phyloP scores from a whole-genome alignment of 2,888 invertebrate species.

The Melieria crassipennis region DNA sequence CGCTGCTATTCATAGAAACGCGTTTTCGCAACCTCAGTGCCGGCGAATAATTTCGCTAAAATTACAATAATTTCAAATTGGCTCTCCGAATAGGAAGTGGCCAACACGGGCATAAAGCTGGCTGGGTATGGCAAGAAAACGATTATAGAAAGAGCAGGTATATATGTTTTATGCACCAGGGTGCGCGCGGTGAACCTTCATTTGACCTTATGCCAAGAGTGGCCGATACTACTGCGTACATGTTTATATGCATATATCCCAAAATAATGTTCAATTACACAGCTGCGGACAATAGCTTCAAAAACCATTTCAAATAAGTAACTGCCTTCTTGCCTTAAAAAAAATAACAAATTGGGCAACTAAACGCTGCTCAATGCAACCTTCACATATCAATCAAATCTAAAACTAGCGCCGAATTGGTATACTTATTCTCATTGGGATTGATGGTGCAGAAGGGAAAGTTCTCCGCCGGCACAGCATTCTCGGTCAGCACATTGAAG shows the following conservation, averaged over 20 bases:
- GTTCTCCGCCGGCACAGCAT: constrained; percentile 97
- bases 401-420: constrained; percentile 34
- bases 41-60: constrained; percentile 31
- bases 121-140: too few relatives aligned
- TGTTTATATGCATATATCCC: too few relatives aligned
- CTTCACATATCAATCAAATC: too few relatives aligned
- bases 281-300: too few relatives aligned
- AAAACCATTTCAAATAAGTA: too few relatives aligned
- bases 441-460: constrained; percentile 99
- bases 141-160: not conserved
- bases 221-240: too few relatives aligned
- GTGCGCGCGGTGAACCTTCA: constrained; percentile 1
- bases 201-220: not conserved
- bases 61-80: constrained; percentile 37
- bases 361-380: not conserved
- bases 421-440: constrained; percentile 99
- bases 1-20: constrained; percentile 35
- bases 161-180: not conserved
- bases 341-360: not conserved
- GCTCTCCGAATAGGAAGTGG: constrained; percentile 5
- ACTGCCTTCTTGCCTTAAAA: not conserved
- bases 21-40: constrained; percentile 27
- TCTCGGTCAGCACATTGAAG: constrained; percentile 98
- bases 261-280: too few relatives aligned
- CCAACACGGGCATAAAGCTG: not conserved